Conservation (phyloP, 2,888 invertebrate genomes). For the Napeogenes sylphis region DNA sequence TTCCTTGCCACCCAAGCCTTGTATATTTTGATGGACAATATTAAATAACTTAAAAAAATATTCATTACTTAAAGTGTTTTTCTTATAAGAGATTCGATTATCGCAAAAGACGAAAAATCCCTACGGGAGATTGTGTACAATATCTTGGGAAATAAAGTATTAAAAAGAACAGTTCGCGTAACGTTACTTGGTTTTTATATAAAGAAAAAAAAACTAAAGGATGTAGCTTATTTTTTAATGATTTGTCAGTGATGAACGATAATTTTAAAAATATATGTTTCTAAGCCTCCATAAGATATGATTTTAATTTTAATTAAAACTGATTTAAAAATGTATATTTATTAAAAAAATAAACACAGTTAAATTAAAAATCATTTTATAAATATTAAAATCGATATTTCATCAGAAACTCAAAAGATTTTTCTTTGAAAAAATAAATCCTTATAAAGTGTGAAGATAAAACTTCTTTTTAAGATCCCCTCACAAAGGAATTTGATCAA, state of each 20-base stretch:
- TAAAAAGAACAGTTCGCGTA: constrained; percentile 1
- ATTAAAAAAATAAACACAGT: too few species aligned
- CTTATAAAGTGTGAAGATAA: constrained; percentile 16
- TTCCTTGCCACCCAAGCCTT: too few species aligned
- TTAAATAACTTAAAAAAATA: neutral
- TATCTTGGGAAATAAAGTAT: constrained; percentile 10
- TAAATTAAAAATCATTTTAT: too few species aligned
- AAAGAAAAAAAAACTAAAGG: neutral
- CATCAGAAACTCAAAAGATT: constrained; percentile 24
- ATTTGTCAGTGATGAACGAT: too few species aligned
- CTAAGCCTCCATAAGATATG: too few species aligned
- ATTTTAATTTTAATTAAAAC: too few species aligned
- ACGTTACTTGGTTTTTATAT: constrained; percentile 1
- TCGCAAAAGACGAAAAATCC: constrained; percentile 15
- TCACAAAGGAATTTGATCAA: constrained; percentile 34
- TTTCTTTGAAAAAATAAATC: constrained; percentile 24
- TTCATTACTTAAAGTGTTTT: constrained; percentile 5
- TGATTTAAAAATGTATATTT: too few species aligned
- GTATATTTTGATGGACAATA: too few species aligned
- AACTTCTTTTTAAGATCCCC: constrained; percentile 31
- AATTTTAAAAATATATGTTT: too few species aligned
- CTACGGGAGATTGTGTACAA: constrained; percentile 8
- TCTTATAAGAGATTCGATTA: constrained; percentile 33
- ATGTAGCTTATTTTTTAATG: too few species aligned
- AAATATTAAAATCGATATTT: constrained; percentile 13